Conservation (phyloP, 2,113 vertebrate species). For the Eulemur rufifrons region DNA sequence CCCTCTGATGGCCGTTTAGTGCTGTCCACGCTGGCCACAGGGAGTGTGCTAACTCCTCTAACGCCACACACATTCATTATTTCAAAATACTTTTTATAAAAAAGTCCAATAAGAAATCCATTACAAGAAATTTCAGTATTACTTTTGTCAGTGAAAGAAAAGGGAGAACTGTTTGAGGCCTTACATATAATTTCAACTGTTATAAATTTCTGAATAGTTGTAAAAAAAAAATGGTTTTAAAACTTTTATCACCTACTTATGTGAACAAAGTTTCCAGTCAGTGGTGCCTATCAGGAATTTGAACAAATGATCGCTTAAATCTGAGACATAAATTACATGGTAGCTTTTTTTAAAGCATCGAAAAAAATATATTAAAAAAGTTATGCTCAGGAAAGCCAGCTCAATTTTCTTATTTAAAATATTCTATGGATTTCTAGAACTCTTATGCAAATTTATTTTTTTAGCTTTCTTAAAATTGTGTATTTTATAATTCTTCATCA, state of each 20-base stretch:
- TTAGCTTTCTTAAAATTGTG: background rate
- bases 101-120: background rate
- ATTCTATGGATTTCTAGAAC: background rate
- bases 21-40: background rate
- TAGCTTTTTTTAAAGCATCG: background rate
- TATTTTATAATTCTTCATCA: background rate
- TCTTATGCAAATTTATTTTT: background rate
- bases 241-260: slow-evolving; percentile 38
- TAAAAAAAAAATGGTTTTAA: slow-evolving; percentile 49
- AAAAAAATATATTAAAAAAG: background rate
- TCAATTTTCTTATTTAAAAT: background rate
- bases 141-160: background rate
- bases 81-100: background rate
- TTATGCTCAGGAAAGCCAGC: background rate
- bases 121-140: background rate
- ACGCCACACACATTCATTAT: background rate
- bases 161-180: background rate
- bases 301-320: background rate
- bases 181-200: slow-evolving; percentile 42
- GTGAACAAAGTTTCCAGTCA: slow-evolving; percentile 21
- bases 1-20: rapidly evolving
- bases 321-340: background rate
- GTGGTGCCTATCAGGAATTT: background rate
- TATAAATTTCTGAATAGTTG: slow-evolving; percentile 50
- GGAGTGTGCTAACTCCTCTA: background rate